A percentile compares a stretch with the other conserved stretches of the same genome.
Evolutionary conservation across 2,797 vertebrate genomes (phyloP).

Genomic region (Crenuchus spilurus): DNA sequence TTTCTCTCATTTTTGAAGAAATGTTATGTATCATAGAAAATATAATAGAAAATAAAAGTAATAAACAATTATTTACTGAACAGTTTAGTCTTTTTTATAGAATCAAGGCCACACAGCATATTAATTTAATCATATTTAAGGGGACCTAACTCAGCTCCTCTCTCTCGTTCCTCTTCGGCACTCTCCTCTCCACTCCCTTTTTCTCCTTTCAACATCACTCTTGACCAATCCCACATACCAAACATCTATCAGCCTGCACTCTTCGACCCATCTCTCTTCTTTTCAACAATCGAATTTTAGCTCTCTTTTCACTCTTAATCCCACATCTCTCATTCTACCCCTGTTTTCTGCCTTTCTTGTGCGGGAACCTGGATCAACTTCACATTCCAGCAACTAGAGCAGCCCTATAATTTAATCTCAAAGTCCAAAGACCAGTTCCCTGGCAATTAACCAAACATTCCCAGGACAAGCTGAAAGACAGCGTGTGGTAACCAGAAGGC

Average conservation of each 20-base stretch:
- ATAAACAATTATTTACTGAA: too few relatives aligned
- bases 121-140: too few relatives aligned
- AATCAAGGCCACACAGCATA: too few relatives aligned
- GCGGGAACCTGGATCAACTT: slow-evolving; percentile 28
- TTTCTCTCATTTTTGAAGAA: too few relatives aligned
- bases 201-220: slow-evolving; percentile 1
- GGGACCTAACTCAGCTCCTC: neutral
- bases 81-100: too few relatives aligned
- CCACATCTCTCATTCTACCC: slow-evolving; percentile 32
- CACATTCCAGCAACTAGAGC: slow-evolving; percentile 10
- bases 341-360: slow-evolving; percentile 2
- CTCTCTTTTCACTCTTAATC: slow-evolving; percentile 38
- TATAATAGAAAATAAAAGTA: too few relatives aligned
- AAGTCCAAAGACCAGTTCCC: slow-evolving; percentile 59
- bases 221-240: slow-evolving; percentile 36
- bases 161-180: neutral
- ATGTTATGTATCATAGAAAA: too few relatives aligned
- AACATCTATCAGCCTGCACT: slow-evolving; percentile 8
- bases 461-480: slow-evolving; percentile 55
- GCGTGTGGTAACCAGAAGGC: slow-evolving; percentile 56
- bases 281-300: slow-evolving; percentile 33
- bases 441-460: slow-evolving; percentile 64
- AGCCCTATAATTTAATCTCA: slow-evolving; percentile 56
- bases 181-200: neutral
- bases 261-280: neutral